phyloP scores from a whole-genome alignment of 2,113 vertebrate genomes.

The Cebus imitator region DNA sequence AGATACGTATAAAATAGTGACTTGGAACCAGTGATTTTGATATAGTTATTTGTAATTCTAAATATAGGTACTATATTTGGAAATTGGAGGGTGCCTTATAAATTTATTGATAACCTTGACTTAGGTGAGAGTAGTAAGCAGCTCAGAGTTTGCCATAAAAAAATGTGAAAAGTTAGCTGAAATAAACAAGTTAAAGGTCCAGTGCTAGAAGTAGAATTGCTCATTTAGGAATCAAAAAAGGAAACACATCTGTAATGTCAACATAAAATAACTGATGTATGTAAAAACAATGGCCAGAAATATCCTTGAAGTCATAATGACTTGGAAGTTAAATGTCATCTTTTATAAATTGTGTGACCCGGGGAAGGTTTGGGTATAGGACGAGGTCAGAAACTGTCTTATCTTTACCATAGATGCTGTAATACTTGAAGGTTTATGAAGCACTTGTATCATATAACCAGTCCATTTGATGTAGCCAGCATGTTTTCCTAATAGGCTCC shows the following conservation, averaged over 20 bases:
- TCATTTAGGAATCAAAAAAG: slow-evolving; percentile 37
- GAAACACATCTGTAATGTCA: slow-evolving; percentile 45
- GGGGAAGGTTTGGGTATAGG: not conserved
- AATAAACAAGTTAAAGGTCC: slow-evolving; percentile 46
- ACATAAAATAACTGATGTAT: slow-evolving; percentile 67
- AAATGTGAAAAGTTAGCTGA: slow-evolving; percentile 15
- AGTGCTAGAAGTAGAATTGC: not conserved
- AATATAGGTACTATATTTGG: not conserved
- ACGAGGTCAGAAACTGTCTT: slow-evolving; percentile 54
- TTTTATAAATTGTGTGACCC: slow-evolving; percentile 30
- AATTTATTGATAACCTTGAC: slow-evolving; percentile 49
- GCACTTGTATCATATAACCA: slow-evolving; percentile 20
- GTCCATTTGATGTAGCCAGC: slow-evolving; percentile 16
- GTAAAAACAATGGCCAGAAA: slow-evolving; percentile 50
- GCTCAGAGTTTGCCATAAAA: slow-evolving; percentile 23
- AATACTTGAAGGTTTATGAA: slow-evolving; percentile 54
- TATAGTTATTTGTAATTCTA: slow-evolving; percentile 13
- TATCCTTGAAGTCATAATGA: slow-evolving; percentile 41
- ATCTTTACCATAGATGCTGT: not conserved
- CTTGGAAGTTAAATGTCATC: slow-evolving; percentile 64
- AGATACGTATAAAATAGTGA: not conserved
- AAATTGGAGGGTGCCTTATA: not conserved
- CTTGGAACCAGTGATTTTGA: not conserved
- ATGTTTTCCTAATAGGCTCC: slow-evolving; percentile 32
- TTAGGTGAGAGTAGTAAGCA: not conserved